Evolutionary conservation across 2,888 invertebrate genomes (phyloP), one percentile per base, ranked within the genome.

Genomic region (Muscina levida): DNA sequence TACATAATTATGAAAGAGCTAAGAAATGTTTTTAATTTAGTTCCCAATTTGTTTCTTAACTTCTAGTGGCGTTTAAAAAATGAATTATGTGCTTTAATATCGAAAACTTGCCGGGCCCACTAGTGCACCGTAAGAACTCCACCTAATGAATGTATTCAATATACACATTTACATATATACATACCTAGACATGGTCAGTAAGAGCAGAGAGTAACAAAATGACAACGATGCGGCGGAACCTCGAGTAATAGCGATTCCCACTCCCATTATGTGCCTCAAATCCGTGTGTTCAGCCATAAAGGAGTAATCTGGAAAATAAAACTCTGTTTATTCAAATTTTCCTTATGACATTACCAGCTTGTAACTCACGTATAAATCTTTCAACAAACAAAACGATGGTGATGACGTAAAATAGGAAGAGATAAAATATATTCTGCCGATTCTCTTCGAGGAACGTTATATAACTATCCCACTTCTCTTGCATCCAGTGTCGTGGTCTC

Each of bases 241-340:
- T 89, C 98, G 92, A 0, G 98, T 98, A 84, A 98, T 96, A 6
- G 98, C 98, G 66, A 98, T 98, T 0, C 98, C 98, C 1, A 97
- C 97, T 1, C 98, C 98, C 98, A 98, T 98, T 53, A 98, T 98
- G 87, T 98, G 97, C 0, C 98, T 92, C 84, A 98, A 91, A 90
- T 98, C 98, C 24, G 97, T 95, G 90, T 98, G 98, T 87, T 98
- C 98, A 0, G 97, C 95, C 96, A 98, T 97, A 89, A 98, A 98
- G 0, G 97, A 97, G 88, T 98, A 98, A 91, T 97, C 95, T 95
- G 86, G 1, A 90, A 79, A 19, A 62, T 51, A 31, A 8, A 31
- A 31, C 3, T 31, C 8, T 31, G n/a, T 31, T 5, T 39, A 66
- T 31, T 88, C 11, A 22, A 24, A 24, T 56, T 1, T 56, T 39